phyloP scores from a whole-genome alignment of 2,113 vertebrate species.

The Pardalotus punctatus region DNA sequence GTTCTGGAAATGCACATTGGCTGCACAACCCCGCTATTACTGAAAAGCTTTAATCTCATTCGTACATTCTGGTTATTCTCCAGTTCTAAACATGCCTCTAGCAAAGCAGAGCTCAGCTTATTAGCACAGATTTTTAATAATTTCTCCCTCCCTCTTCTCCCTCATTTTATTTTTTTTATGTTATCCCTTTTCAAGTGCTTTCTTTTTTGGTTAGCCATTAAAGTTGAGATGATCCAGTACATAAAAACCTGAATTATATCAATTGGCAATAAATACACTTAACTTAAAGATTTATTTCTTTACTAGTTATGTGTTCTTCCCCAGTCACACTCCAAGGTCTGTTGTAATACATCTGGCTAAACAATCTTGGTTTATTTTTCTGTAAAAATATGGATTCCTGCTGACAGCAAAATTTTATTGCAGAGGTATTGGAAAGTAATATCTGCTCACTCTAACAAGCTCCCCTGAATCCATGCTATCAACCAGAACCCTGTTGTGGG shows the following conservation, averaged over 20 bases:
- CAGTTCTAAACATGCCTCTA: background rate
- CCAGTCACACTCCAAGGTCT: background rate
- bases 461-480: background rate
- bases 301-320: background rate
- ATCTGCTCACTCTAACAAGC: background rate
- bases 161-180: background rate
- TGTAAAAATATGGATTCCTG: slow-evolving; percentile 24
- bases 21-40: background rate
- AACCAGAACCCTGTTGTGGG: background rate
- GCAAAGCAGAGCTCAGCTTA: slow-evolving; percentile 16
- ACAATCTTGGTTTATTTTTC: slow-evolving; percentile 24
- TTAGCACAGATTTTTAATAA: background rate
- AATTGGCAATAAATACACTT: background rate
- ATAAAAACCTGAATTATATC: background rate
- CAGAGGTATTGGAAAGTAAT: background rate
- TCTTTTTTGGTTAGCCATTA: background rate
- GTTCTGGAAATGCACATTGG: background rate
- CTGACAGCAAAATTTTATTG: slow-evolving; percentile 21
- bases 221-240: background rate
- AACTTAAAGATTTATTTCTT: slow-evolving; percentile 13
- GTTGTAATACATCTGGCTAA: slow-evolving; percentile 9
- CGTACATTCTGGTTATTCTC: background rate
- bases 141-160: background rate
- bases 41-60: background rate
- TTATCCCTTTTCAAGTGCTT: background rate